These are phyloP conservation scores for Chiloscyllium plagiosum DNA, from an alignment of 2,113 vertebrate species.

Conservation along the genomic window DNA sequence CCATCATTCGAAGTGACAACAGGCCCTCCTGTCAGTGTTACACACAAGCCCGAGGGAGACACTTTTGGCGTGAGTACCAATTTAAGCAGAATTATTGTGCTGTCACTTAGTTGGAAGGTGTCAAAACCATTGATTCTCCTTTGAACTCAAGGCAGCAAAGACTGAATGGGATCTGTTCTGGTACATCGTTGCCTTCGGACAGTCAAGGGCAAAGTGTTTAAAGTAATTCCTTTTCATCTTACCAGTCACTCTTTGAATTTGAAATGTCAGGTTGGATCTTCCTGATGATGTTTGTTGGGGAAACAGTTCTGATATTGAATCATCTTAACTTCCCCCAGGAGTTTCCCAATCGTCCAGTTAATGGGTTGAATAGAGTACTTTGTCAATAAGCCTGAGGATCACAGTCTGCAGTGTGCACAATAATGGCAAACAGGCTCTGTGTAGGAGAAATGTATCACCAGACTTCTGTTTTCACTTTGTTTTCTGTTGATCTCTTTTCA, in stretches of 20 bases:
- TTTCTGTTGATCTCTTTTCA: not conserved
- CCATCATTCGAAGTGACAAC: conserved; percentile 29
- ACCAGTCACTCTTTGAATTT: not conserved
- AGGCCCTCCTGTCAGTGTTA: conserved; percentile 66
- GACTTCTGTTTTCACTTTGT: no score
- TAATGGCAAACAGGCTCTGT: not conserved
- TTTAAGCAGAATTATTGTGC: not conserved
- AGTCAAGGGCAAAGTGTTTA: not conserved
- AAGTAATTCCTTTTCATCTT: not conserved
- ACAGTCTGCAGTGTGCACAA: not conserved
- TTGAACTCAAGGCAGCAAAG: not conserved
- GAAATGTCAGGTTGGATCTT: not conserved
- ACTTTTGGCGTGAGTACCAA: conserved; percentile 82
- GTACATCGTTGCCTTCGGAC: conserved; percentile 41
- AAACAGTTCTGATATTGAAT: not conserved
- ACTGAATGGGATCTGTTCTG: conserved; percentile 41
- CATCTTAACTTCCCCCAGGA: not conserved
- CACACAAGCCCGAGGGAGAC: conserved; percentile 82
- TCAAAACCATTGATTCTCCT: not conserved
- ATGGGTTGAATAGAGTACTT: not conserved
- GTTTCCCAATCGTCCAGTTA: not conserved
- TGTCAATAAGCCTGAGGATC: conserved; percentile 5
- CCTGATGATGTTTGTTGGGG: not conserved
- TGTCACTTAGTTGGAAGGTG: conserved; percentile 19
- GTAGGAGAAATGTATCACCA: no score